Evolutionary conservation across 2,797 vertebrate genomes (phyloP), one percentile per base, ranked within the genome.

Genomic region (Crenichthys baileyi): DNA sequence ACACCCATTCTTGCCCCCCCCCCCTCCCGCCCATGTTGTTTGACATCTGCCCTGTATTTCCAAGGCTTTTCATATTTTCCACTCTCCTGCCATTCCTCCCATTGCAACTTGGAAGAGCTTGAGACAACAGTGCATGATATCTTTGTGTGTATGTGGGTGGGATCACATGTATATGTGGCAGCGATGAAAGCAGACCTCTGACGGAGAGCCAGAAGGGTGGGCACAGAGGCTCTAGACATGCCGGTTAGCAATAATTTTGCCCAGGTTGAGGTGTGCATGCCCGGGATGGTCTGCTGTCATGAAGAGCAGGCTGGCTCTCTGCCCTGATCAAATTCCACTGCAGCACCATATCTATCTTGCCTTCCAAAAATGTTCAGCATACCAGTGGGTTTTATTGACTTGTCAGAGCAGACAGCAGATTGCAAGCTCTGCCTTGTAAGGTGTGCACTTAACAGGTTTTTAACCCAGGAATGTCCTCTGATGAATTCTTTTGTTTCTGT

Each of bases 351-450:
- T 94, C 94, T 93, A 90, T 92, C 90, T 92, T 89, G 89, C 92
- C 93, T 95, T 94, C 92, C 90, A 94, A 93, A 95, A 95, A 95
- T 95, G 84, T 94, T 95, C 92, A 79, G 94, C 95, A 96, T 96
- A 95, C 95, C 95, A 95, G 93, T 84, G 93, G 90, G 89, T 95
- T 95, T 95, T 95, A 94, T 95, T 95, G 95, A 95, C 95, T 94
- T 96, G 95, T 95, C 91, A 91, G 93, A 95, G 95, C 94, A 95
- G 91, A 94, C 94, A 92, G 90, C 85, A 18, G 84, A 89, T 85
- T 90, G 93, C 93, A 92, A 88, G 93, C 93, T 95, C 93, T 94
- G 91, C 95, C 95, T 95, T 95, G 95, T 93, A 94, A 94, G 90
- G 91, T 91, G 91, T 85, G 78, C 82, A 88, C 55, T 77, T 84